These are phyloP conservation scores for Etheostoma spectabile DNA, from an alignment of 2,113 vertebrate genomes.

Conservation along the genomic window DNA sequence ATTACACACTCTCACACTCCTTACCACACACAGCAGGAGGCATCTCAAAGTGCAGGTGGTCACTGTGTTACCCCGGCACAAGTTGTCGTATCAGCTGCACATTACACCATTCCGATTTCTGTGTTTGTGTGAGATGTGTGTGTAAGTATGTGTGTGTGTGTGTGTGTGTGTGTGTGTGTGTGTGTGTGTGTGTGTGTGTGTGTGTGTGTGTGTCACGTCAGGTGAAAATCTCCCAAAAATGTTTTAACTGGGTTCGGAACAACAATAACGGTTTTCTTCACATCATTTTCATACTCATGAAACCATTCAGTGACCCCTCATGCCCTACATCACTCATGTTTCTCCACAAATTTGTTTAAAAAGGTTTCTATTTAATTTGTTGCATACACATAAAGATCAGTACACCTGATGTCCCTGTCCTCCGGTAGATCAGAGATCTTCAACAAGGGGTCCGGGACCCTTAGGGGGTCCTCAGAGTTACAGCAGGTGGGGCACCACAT, in stretches of 20 bases:
- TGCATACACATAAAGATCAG: background rate
- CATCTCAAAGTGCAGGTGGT: constrained; percentile 62
- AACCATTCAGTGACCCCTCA: background rate
- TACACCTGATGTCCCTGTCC: background rate
- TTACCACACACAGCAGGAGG: constrained; percentile 50
- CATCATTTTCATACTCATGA: background rate
- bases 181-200: too few relatives aligned
- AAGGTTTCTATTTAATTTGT: background rate
- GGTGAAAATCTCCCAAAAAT: background rate
- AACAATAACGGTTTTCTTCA: too few relatives aligned
- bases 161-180: too few relatives aligned
- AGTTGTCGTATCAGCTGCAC: constrained; percentile 51
- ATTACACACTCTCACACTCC: constrained; percentile 18
- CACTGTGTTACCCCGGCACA: constrained; percentile 25
- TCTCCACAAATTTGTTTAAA: background rate
- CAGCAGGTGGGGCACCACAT: too few relatives aligned
- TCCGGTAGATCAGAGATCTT: too few relatives aligned
- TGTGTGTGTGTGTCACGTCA: background rate
- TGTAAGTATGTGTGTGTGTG: constrained; percentile 24
- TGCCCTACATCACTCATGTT: background rate
- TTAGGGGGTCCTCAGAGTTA: too few relatives aligned
- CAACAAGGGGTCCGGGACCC: too few relatives aligned
- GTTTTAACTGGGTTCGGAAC: background rate
- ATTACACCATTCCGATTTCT: constrained; percentile 35
- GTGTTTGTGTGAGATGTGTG: constrained; percentile 17